These are phyloP conservation scores for Mugil cephalus DNA, from an alignment of 2,113 vertebrate genomes.

Conservation along the genomic window DNA sequence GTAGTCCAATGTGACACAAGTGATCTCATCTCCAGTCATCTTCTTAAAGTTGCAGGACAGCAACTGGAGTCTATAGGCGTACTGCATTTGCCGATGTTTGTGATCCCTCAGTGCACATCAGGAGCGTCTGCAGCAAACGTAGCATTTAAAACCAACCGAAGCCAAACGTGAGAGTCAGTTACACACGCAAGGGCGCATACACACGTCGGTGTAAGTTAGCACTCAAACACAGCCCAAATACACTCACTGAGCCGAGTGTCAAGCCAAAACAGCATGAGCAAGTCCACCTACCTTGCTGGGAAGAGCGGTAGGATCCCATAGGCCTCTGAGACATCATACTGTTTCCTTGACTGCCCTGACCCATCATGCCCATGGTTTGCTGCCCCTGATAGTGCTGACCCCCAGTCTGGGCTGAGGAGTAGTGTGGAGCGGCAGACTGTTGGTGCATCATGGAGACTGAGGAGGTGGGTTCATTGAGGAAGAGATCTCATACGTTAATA, in stretches of 20 bases:
- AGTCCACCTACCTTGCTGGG: conserved; percentile 91
- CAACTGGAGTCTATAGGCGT: not conserved
- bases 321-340: conserved; percentile 93
- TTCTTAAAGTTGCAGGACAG: conserved; percentile 62
- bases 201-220: not conserved
- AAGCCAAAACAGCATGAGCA: not conserved
- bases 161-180: not conserved
- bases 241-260: conserved; percentile 8
- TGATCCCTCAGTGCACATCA: not conserved
- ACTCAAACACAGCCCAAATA: conserved; percentile 25
- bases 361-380: conserved; percentile 93
- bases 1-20: conserved; percentile 56
- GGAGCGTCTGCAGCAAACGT: not conserved
- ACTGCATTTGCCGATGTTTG: conserved; percentile 11
- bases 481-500: conserved; percentile 61
- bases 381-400: conserved; percentile 95
- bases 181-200: not conserved
- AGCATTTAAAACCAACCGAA: not conserved
- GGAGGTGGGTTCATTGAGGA: conserved; percentile 54
- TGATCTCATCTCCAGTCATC: conserved; percentile 52
- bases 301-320: conserved; percentile 91
- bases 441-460: conserved; percentile 97
- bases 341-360: conserved; percentile 89
- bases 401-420: conserved; percentile 89
- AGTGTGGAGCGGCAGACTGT: conserved; percentile 92